Evolutionary conservation across 2,888 invertebrate species (phyloP), one percentile per base, ranked within the genome.

Genomic region (Ashinkailepas kermadecensis): DNA sequence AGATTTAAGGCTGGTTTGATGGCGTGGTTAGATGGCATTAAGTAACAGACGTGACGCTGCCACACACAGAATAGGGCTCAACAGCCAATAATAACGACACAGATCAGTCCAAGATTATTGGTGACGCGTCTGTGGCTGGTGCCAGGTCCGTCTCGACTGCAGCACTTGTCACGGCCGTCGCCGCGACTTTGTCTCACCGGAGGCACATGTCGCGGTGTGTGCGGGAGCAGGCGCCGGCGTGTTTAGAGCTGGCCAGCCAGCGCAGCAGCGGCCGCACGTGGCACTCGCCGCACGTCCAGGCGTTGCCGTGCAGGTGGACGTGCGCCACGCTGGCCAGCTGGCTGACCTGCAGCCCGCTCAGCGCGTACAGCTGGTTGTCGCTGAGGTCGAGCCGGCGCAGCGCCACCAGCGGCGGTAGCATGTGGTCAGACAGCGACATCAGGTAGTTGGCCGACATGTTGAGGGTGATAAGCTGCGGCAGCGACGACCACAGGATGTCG

Each of bases 211-310:
- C 13, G 15, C 54, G 18, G 39, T 54, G 13, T 8, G 18, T 6
- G 23, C 13, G 23, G 25, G 23, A n/a, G 81, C 85, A 85, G 2
- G 85, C 85, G 65, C 82, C 82, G 64, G 84, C 82, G 82, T 85
- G 85, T 18, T 82, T 81, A 12, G 85, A 84, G 58, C 82, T 84
- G 70, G 85, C 84, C 18, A 85, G 83, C 86, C 86, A 86, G 13
- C 82, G 83, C 18, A 86, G 80, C 78, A 86, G 82, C 10, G 85
- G 85, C 18, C 84, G 84, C 81, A 86, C 85, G 83, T 85, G 85
- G 82, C 86, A 86, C 81, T 83, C 83, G 81, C 86, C 86, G 82
- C 86, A 86, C 25, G 85, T 84, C 86, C 86, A 86, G 12, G 86
- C 85, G 83, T 86, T 86, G 25, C 84, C 85, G 80, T 86, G 84